These are phyloP conservation scores for Archips crataeganus DNA, from an alignment of 2,888 invertebrate species.

Conservation along the genomic window DNA sequence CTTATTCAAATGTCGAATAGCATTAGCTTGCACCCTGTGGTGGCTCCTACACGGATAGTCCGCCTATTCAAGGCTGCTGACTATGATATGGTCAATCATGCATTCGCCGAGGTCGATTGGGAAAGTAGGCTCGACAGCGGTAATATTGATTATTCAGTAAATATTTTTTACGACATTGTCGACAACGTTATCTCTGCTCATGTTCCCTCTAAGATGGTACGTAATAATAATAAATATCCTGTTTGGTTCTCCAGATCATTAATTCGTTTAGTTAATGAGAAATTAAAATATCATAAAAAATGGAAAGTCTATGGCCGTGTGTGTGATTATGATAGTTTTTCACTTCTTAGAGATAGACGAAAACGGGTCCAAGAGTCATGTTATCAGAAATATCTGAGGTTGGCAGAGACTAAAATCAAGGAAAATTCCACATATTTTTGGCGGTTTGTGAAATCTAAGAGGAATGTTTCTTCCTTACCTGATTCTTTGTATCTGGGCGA, in stretches of 20 bases:
- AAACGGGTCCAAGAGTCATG: slow-evolving; percentile 22
- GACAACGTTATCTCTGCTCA: no score
- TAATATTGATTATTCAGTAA: no score
- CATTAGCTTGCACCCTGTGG: no score
- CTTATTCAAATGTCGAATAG: no score
- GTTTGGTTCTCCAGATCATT: slow-evolving; percentile 32
- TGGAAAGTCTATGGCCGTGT: slow-evolving; percentile 35
- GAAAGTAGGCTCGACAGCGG: no score
- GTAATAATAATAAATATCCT: slow-evolving; percentile 19
- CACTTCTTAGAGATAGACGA: slow-evolving; percentile 18
- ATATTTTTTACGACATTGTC: no score
- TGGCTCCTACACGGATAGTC: no score
- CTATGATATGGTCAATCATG: no score
- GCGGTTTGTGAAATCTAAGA: background rate
- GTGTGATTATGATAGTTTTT: slow-evolving; percentile 26
- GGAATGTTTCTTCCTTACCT: no score
- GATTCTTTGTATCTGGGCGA: no score
- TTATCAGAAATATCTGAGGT: slow-evolving; percentile 12
- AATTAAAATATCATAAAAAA: slow-evolving; percentile 28
- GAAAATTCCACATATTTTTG: slow-evolving; percentile 24
- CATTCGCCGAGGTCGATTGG: no score
- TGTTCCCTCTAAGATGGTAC: background rate
- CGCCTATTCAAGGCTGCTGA: no score
- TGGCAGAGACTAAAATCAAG: slow-evolving; percentile 23
- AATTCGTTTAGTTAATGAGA: slow-evolving; percentile 26